These are phyloP conservation scores for Brenthis daphne DNA, from an alignment of 2,888 invertebrate genomes.

Conservation along the genomic window DNA sequence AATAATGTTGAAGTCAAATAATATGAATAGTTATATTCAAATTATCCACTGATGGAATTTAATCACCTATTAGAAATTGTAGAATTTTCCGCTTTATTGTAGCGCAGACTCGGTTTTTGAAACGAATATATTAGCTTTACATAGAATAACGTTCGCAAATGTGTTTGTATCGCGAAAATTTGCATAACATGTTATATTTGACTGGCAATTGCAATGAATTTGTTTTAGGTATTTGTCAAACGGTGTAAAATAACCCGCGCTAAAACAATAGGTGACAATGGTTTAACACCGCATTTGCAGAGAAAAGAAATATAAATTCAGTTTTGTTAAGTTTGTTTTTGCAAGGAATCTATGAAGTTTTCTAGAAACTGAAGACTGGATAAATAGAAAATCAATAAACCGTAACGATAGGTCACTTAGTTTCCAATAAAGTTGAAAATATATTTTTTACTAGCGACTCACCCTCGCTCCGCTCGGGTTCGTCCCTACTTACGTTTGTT, in stretches of 20 bases:
- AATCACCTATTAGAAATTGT: background rate
- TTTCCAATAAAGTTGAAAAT: too few relatives aligned
- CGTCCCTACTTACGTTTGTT: too few relatives aligned
- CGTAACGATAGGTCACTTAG: too few relatives aligned
- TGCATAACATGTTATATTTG: constrained; percentile 25
- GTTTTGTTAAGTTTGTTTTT: background rate
- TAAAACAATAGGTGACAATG: constrained; percentile 9
- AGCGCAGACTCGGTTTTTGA: background rate
- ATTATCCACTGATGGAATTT: background rate
- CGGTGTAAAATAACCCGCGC: constrained; percentile 11
- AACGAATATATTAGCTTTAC: constrained; percentile 8
- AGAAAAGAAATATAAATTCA: background rate
- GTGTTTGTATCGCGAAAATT: constrained; percentile 22
- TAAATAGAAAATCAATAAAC: too few relatives aligned
- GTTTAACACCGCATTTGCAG: background rate
- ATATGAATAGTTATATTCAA: background rate
- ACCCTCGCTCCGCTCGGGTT: too few relatives aligned
- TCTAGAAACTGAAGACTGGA: too few relatives aligned
- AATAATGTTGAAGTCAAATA: too few relatives aligned
- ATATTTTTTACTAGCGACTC: too few relatives aligned
- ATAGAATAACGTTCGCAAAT: constrained; percentile 20
- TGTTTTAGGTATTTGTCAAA: constrained; percentile 16
- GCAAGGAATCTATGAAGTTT: too few relatives aligned
- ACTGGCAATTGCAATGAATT: constrained; percentile 12
- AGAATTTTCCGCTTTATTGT: background rate